Base-by-base conservation (phyloP, 2,888 invertebrate species). In the Pristionchus exspectatus region DNA sequence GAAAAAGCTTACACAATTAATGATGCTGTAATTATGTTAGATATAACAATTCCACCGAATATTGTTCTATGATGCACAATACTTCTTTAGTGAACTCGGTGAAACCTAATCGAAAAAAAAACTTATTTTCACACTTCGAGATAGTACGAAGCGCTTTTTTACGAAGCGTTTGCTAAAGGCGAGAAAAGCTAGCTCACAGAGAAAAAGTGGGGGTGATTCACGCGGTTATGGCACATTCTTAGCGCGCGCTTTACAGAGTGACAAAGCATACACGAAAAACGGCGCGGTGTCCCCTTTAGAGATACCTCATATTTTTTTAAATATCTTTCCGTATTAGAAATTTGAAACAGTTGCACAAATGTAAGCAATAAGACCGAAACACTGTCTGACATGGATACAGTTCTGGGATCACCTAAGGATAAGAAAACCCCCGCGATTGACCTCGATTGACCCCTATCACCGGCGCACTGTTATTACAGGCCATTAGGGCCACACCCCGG, bases 401-500 rank as follows among this genome's bases (percentile, higher is more conserved):
- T 54, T 14, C 14, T 10, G 54, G 54, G 54, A 54, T 54, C 54
- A 54, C 14, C 7, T 54, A 54, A 14, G 54, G 54, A 54, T 14
- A 38, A 38, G 5, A 38, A 38, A 38, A 38, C 3, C 38, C 18
- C 56, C 56, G 18, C 16, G 18, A 18, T 21, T 21, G 59, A 59
- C 18, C 24, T 21, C 10, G 77, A 44, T 77, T 77, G 77, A 54
- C 50, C 33, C 33, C 50, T 81, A 81, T 81, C 81, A 81, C 81
- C 30, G 18, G 27, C 72, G 0, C 74, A 38, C 74, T 81, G 81
- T 81, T 81, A 81, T 81, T 81, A 81, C 50, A 81, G 81, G 81
- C n/a, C 50, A 81, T 44, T 27, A 81, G 50, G 81, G 50, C 81
- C 81, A 33, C 81, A 81, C 81, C 81, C 81, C 54, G 50, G 50